Conservation (phyloP, 1,140 invertebrate genomes). For the Nasonia giraulti region DNA sequence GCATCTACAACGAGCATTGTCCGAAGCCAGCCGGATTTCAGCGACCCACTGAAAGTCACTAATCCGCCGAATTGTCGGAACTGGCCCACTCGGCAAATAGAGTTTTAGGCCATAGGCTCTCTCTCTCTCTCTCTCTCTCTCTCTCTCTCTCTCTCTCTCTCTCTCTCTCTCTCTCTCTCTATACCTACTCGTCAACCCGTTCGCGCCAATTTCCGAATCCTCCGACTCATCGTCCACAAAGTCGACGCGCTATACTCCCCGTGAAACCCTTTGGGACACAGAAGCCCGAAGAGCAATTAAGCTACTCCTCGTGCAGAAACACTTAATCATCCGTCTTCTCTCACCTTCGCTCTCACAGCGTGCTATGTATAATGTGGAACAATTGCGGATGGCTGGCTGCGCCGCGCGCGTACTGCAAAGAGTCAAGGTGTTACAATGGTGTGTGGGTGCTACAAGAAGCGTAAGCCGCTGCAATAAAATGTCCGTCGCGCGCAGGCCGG, state of each 20-base stretch:
- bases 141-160: no score
- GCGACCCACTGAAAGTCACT: neutral
- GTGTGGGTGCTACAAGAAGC: no score
- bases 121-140: no score
- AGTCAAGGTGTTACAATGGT: neutral
- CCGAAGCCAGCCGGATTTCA: no score
- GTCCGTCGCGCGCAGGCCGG: neutral
- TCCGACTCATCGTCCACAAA: neutral
- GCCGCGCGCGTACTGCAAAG: neutral
- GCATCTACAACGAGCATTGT: no score
- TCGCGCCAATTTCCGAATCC: neutral
- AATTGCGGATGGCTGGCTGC: neutral
- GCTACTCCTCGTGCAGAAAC: no score
- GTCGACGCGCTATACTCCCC: neutral
- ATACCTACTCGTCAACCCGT: constrained; percentile 7
- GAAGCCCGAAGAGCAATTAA: neutral
- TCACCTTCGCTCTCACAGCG: neutral
- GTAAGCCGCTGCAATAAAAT: neutral
- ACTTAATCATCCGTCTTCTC: neutral
- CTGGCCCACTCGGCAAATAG: neutral
- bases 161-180: no score
- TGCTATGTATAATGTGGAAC: neutral
- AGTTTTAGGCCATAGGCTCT: neutral
- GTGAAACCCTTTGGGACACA: neutral
- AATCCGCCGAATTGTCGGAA: neutral